Conservation (phyloP, 2,113 vertebrate genomes). For the Seriola aureovittata region DNA sequence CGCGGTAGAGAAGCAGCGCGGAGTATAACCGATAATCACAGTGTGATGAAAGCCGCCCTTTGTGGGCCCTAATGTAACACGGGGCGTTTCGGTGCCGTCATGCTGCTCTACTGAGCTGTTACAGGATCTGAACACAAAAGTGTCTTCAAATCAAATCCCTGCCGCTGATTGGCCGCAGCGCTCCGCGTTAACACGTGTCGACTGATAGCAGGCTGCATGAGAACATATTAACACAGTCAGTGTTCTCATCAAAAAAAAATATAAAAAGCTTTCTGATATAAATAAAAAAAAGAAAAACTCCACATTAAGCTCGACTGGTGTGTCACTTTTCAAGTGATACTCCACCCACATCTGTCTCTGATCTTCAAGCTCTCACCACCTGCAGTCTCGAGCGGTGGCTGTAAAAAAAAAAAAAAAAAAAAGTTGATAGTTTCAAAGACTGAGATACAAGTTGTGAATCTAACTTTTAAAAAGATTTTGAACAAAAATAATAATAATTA, state of each 20-base stretch:
- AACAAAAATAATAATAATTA: neutral
- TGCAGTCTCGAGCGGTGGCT: neutral
- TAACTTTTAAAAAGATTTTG: neutral
- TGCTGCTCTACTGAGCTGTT: neutral
- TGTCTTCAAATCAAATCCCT: neutral
- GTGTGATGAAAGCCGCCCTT: neutral
- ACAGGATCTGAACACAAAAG: neutral
- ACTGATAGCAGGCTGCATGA: neutral
- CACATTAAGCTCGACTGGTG: neutral
- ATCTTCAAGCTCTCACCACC: neutral
- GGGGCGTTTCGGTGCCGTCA: neutral
- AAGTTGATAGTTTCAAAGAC: neutral
- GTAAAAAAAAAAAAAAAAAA: neutral
- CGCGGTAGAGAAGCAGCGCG: neutral
- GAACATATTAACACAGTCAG: too few relatives aligned
- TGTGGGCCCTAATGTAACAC: neutral
- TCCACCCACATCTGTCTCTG: slow-evolving; percentile 1
- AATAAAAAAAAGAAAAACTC: too few relatives aligned
- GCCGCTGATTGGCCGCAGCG: neutral
- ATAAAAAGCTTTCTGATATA: neutral
- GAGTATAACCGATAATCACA: neutral
- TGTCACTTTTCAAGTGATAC: neutral
- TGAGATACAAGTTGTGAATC: neutral
- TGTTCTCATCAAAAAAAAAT: neutral
- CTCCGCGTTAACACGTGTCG: neutral